Evolutionary conservation across 2,113 vertebrate species (phyloP).

Genomic region (Cisticola juncidis): DNA sequence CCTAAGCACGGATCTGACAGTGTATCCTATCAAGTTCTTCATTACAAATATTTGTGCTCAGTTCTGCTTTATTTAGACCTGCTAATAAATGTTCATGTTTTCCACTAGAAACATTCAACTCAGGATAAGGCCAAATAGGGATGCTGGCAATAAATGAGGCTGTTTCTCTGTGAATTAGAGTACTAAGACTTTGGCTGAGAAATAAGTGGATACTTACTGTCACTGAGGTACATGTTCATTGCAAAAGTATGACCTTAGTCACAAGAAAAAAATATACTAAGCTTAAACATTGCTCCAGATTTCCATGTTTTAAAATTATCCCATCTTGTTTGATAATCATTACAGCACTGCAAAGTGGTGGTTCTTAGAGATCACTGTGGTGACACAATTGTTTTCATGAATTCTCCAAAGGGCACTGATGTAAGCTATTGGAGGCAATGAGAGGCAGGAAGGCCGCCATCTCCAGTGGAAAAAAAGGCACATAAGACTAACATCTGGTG

Average conservation of each 20-base stretch:
- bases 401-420: conserved; percentile 59
- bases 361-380: neutral
- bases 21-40: neutral
- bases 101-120: neutral
- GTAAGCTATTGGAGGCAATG: conserved; percentile 51
- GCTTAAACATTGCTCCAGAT: neutral
- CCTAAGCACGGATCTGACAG: neutral
- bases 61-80: conserved; percentile 7
- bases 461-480: conserved; percentile 58
- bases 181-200: neutral
- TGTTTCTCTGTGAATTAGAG: neutral
- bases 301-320: neutral
- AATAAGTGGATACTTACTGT: neutral
- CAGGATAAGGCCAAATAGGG: neutral
- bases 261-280: neutral
- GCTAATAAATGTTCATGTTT: neutral
- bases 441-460: conserved; percentile 59
- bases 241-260: neutral
- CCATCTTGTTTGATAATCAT: neutral
- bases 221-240: neutral
- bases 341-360: neutral
- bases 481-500: conserved; percentile 78
- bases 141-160: neutral
- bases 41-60: conserved; percentile 21
- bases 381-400: conserved; percentile 41